phyloP scores from a whole-genome alignment of 2,797 vertebrate genomes.

The Chelidonichthys spinosus region DNA sequence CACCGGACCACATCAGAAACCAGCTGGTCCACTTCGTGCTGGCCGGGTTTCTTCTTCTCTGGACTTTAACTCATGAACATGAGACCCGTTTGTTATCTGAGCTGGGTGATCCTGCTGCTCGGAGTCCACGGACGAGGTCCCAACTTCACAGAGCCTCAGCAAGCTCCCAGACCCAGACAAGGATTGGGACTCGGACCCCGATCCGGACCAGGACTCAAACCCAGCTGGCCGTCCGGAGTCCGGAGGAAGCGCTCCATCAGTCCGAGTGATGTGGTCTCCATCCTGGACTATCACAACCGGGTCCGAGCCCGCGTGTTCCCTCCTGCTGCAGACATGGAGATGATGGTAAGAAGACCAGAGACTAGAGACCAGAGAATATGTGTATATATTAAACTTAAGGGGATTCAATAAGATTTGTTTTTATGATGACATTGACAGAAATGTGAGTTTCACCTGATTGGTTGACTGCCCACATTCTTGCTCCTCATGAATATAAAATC shows the following conservation, averaged over 20 bases:
- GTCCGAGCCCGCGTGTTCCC: conserved; percentile 91
- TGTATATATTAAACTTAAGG: no score
- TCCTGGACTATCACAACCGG: conserved; percentile 93
- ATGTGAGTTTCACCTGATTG: no score
- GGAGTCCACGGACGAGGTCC: not conserved
- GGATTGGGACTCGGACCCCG: no score
- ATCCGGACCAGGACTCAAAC: not conserved
- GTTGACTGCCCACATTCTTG: no score
- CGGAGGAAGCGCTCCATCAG: conserved; percentile 90
- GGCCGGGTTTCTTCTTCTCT: no score
- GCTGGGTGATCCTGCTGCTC: not conserved
- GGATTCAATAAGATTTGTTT: no score
- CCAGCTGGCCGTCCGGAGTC: conserved; percentile 32
- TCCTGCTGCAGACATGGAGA: conserved; percentile 94
- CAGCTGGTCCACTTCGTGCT: no score
- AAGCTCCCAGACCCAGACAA: no score
- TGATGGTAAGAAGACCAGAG: conserved; percentile 83
- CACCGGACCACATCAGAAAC: no score
- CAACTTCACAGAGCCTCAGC: not conserved
- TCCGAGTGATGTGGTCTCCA: conserved; percentile 90
- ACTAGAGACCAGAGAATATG: no score
- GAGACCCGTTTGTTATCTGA: not conserved
- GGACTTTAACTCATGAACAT: not conserved
- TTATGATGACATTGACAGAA: no score
- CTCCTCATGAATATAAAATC: no score